A percentile compares a stretch with the other conserved stretches of the same genome.
Conservation (phyloP, 2,797 vertebrate genomes). For the Amniataba percoides region DNA sequence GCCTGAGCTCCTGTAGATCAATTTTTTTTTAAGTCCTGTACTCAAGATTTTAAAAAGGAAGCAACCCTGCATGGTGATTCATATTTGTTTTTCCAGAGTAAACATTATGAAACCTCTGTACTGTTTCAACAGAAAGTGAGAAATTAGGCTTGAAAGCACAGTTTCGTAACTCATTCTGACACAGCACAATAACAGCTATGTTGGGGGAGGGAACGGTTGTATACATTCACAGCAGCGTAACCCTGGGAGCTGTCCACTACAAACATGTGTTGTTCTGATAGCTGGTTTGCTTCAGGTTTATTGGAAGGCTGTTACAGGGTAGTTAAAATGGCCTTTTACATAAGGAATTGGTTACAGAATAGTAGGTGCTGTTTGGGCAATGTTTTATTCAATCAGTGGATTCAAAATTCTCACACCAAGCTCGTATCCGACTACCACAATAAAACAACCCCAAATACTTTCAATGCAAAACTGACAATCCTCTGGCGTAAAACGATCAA, state of each 20-base stretch:
- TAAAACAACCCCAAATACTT: constrained; percentile 28
- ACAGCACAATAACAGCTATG: neutral
- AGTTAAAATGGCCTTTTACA: constrained; percentile 18
- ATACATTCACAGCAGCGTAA: constrained; percentile 12
- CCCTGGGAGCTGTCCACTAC: constrained; percentile 10
- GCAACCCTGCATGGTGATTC: neutral
- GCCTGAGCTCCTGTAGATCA: constrained; percentile 11
- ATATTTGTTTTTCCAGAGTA: constrained; percentile 11
- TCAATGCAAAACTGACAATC: constrained; percentile 43
- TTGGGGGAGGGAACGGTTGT: constrained; percentile 5
- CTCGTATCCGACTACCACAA: neutral
- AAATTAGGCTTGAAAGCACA: neutral
- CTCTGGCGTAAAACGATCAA: constrained; percentile 35
- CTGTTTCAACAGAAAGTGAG: constrained; percentile 15
- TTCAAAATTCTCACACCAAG: constrained; percentile 4
- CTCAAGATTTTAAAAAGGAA: constrained; percentile 25
- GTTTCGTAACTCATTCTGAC: constrained; percentile 14
- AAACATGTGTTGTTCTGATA: constrained; percentile 14
- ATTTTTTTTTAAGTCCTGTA: neutral
- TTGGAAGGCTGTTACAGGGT: neutral
- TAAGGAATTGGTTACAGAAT: constrained; percentile 7
- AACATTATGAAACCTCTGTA: constrained; percentile 30
- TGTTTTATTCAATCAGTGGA: neutral
- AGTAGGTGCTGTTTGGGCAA: constrained; percentile 3
- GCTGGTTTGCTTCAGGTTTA: constrained; percentile 9